These are phyloP conservation scores for Aphidius gifuensis DNA, from an alignment of 1,140 invertebrate genomes.

Conservation along the genomic window DNA sequence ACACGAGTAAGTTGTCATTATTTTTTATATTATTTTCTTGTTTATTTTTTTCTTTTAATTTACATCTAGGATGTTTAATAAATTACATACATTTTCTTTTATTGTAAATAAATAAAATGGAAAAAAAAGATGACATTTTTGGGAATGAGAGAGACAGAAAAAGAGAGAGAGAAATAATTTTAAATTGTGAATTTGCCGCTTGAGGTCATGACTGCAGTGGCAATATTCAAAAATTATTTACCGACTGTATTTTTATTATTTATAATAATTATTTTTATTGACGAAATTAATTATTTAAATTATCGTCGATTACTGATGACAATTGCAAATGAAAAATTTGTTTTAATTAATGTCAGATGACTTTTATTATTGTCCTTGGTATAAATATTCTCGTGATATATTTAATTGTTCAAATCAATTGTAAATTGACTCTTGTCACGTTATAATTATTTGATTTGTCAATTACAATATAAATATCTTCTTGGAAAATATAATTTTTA, in stretches of 20 bases:
- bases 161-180: constrained; percentile 8
- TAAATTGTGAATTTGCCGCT: constrained; percentile 11
- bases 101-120: neutral
- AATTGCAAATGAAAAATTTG: no score
- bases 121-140: neutral
- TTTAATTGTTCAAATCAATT: constrained; percentile 14
- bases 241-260: constrained; percentile 1
- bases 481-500: neutral
- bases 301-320: no score
- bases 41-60: neutral
- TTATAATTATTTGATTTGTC: no score
- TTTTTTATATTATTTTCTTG: neutral
- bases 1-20: constrained; percentile 58
- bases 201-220: constrained; percentile 25
- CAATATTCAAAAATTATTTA: neutral
- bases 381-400: no score
- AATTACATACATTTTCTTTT: no score
- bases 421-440: constrained; percentile 14
- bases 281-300: no score
- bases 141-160: constrained; percentile 6
- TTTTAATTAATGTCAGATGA: no score
- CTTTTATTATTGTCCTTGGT: no score
- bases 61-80: constrained; percentile 2
- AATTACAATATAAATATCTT: neutral
- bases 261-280: neutral